phyloP scores from a whole-genome alignment of 2,888 invertebrate genomes.

The Synanthedon tipuliformis region DNA sequence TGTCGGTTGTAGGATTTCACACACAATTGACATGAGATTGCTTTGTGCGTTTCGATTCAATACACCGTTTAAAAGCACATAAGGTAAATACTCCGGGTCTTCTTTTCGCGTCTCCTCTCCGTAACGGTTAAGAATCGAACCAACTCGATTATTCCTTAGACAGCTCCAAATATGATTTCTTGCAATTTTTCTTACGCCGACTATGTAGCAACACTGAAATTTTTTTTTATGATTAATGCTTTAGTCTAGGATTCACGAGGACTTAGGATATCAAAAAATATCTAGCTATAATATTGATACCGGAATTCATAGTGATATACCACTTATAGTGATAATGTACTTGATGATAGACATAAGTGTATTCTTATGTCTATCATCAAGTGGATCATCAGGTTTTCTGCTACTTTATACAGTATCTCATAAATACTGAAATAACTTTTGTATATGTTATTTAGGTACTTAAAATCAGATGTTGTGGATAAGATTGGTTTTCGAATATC shows the following conservation, averaged over 20 bases:
- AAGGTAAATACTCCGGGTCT: constrained; percentile 25
- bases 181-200: constrained; percentile 12
- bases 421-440: too few species aligned
- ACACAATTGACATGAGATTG: constrained; percentile 19
- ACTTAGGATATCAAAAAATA: too few species aligned
- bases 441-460: too few species aligned
- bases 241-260: background rate
- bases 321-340: too few species aligned
- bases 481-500: too few species aligned
- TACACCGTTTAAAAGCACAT: constrained; percentile 21
- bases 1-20: constrained; percentile 15
- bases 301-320: too few species aligned
- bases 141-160: constrained; percentile 17
- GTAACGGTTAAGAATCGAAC: constrained; percentile 20
- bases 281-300: too few species aligned
- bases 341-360: too few species aligned
- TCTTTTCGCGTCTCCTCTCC: constrained; percentile 25
- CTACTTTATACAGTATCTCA: too few species aligned
- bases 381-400: too few species aligned
- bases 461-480: too few species aligned
- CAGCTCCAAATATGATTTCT: constrained; percentile 19
- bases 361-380: too few species aligned
- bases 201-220: constrained; percentile 27
- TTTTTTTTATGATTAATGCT: background rate
- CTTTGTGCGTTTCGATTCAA: constrained; percentile 11